Evolutionary conservation across 1,140 invertebrate genomes (phyloP).

Genomic region (Dryas iulia): DNA sequence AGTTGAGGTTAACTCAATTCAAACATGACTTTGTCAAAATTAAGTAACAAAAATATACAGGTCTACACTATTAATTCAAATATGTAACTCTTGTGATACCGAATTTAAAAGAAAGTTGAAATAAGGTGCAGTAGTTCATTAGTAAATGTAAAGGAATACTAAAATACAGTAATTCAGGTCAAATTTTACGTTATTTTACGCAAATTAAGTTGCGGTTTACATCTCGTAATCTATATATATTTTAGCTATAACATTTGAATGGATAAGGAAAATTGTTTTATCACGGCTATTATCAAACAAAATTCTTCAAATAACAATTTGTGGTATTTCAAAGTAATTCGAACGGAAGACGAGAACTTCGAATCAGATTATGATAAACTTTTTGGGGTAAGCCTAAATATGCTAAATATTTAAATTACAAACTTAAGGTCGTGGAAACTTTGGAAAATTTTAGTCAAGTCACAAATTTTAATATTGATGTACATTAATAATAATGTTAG

Average conservation of each 20-base stretch:
- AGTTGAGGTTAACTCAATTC: no score
- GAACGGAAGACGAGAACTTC: slow-evolving; percentile 14
- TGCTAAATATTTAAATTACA: slow-evolving; percentile 11
- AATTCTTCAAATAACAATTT: slow-evolving; percentile 14
- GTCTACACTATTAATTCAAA: no score
- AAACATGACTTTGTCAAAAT: no score
- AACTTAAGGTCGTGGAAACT: not conserved
- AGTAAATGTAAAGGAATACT: no score
- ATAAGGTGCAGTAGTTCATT: no score
- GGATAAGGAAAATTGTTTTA: not conserved
- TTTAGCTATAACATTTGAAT: not conserved
- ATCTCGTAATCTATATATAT: no score
- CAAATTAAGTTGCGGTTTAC: no score
- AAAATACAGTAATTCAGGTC: no score
- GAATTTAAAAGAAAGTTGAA: no score
- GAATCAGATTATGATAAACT: slow-evolving; percentile 12
- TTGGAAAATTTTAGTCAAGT: slow-evolving; percentile 6
- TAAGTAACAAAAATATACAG: no score
- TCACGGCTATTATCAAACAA: not conserved
- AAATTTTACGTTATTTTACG: no score
- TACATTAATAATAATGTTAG: not conserved
- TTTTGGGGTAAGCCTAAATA: slow-evolving; percentile 17
- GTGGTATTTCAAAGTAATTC: slow-evolving; percentile 16
- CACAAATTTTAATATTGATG: not conserved
- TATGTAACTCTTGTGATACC: no score